A percentile compares a stretch with the other conserved stretches of the same genome.
Evolutionary conservation across 2,113 vertebrate species (phyloP).

Genomic region (Podarcis muralis): DNA sequence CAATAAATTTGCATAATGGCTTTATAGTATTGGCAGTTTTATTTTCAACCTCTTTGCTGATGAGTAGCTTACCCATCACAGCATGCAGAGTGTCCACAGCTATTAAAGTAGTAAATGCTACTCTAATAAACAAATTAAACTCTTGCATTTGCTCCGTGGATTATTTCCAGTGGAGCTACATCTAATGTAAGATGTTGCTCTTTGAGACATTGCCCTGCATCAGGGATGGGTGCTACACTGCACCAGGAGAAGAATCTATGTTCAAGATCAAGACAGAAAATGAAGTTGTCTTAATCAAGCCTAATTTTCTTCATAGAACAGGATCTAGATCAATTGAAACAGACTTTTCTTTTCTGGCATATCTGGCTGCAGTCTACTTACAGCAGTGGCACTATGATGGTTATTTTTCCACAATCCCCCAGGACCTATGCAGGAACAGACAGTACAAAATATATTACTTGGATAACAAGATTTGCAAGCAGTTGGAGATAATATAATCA

Average conservation of each 20-base stretch:
- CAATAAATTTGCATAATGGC: too few species aligned
- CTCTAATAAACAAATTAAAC: slow-evolving; percentile 59
- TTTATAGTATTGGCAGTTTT: too few species aligned
- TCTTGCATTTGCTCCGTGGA: slow-evolving; percentile 21
- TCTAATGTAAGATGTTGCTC: neutral
- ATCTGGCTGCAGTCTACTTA: slow-evolving; percentile 22
- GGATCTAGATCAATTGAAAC: slow-evolving; percentile 42
- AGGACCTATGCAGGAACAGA: slow-evolving; percentile 39
- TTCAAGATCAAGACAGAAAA: neutral
- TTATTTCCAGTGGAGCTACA: slow-evolving; percentile 47
- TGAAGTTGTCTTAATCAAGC: slow-evolving; percentile 21
- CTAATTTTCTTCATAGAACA: slow-evolving; percentile 41
- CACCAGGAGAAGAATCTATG: slow-evolving; percentile 30
- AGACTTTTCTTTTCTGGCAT: slow-evolving; percentile 2
- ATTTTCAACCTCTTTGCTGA: too few species aligned
- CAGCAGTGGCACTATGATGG: neutral
- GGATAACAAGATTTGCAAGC: slow-evolving; percentile 57
- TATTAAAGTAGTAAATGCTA: slow-evolving; percentile 40
- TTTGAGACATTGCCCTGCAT: slow-evolving; percentile 8
- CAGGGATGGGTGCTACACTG: slow-evolving; percentile 33
- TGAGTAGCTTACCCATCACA: slow-evolving; percentile 47
- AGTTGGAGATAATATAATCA: slow-evolving; percentile 58
- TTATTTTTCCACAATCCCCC: slow-evolving; percentile 60
- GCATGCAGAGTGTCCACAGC: neutral
- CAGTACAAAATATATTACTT: slow-evolving; percentile 56